Base-by-base conservation (phyloP, 2,797 vertebrate genomes). In the Chromis chromis region DNA sequence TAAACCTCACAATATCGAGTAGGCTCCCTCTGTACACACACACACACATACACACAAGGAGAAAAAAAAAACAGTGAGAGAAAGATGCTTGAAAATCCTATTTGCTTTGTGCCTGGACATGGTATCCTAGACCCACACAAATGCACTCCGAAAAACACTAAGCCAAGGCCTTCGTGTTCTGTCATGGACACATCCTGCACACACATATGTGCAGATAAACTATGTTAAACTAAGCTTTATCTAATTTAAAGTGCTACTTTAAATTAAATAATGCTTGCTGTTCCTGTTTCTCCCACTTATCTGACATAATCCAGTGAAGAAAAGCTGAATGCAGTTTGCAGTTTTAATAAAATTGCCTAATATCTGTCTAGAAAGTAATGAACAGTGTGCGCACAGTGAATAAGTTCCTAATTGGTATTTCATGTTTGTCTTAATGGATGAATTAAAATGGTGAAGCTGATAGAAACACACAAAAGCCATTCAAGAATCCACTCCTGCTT, bases 21-120 rank as follows among this genome's bases (percentile, higher is more conserved):
- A 78, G 78, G 81, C 67, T 72, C 60, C 79, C 42, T 65, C 25
- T 67, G 40, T 70, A 1, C 22, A 21, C 46, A 57, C 31, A 67
- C 62, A 63, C 56, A 60, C 63, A 61, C 71, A 63, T 12, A 65
- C 25, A 65, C 52, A 55, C 61, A 70, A 27, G 14, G 19, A 54
- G 48, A 63, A 55, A 65, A 10, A 65, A 28, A 78, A 85, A 66
- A 84, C 49, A 77, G 74, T 62, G 56, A 65, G 72, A 58, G 54
- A 78, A 80, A 82, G 79, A 89, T 86, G 86, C 58, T 78, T 71
- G 84, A 79, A 89, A 91, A 91, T 91, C 92, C 88, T 74, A 67
- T 91, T 93, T 88, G 84, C 85, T 89, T 90, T 89, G 84, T 89
- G 83, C 71, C 75, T 58, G 78, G 87, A 85, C 84, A 88, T 89